These are phyloP conservation scores for Cataglyphis livida DNA, from an alignment of 2,888 invertebrate species.

Conservation along the genomic window DNA sequence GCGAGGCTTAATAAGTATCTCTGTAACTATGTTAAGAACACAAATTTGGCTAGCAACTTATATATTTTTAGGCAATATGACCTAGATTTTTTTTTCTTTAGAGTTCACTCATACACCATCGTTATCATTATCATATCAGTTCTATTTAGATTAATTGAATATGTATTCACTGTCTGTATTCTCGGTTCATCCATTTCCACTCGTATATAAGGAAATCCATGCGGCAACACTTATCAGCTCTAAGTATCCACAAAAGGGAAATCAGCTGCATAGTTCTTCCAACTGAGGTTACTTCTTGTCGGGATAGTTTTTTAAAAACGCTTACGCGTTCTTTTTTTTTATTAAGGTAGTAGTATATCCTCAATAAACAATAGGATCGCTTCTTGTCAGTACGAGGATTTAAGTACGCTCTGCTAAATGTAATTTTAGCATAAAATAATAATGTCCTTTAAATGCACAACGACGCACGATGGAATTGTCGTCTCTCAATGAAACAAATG, in stretches of 20 bases:
- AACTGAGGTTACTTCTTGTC: constrained; percentile 61
- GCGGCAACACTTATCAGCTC: constrained; percentile 59
- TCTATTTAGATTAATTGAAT: constrained; percentile 61
- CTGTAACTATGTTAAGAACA: constrained; percentile 84
- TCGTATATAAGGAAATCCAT: constrained; percentile 64
- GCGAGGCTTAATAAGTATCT: constrained; percentile 82
- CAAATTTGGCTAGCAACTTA: constrained; percentile 85
- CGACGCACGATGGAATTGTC: constrained; percentile 60
- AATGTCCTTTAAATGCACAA: constrained; percentile 53
- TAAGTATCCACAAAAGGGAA: constrained; percentile 60
- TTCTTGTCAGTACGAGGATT: constrained; percentile 60
- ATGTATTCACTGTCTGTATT: constrained; percentile 64
- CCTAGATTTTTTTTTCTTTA: constrained; percentile 26
- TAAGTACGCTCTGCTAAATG: constrained; percentile 60
- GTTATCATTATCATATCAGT: constrained; percentile 58
- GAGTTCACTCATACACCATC: constrained; percentile 61
- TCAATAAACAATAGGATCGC: constrained; percentile 57
- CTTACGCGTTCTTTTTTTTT: constrained; percentile 53
- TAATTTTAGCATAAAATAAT: constrained; percentile 66
- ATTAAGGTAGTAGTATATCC: constrained; percentile 59
- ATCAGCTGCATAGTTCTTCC: constrained; percentile 69
- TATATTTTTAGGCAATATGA: constrained; percentile 50
- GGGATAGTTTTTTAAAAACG: constrained; percentile 53
- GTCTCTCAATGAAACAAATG: constrained; percentile 63
- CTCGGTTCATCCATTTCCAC: constrained; percentile 64